phyloP scores from a whole-genome alignment of 2,113 vertebrate species.

The Tinamus guttatus region DNA sequence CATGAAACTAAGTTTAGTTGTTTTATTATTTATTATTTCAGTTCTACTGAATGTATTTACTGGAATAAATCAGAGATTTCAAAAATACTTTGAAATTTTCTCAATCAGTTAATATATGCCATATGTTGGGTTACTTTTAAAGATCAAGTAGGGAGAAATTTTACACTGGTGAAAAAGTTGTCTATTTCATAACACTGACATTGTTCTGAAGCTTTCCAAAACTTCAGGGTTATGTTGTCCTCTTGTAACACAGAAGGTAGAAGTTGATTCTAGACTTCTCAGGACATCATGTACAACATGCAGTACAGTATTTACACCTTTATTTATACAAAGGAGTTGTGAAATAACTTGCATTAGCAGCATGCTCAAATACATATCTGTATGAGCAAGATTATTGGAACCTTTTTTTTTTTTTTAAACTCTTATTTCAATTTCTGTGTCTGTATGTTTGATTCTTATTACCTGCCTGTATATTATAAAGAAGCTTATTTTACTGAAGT shows the following conservation, averaged over 20 bases:
- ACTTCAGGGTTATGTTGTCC: background rate
- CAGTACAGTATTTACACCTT: background rate
- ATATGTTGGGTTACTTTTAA: constrained; percentile 12
- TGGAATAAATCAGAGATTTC: constrained; percentile 64
- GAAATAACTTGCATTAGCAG: background rate
- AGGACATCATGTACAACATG: background rate
- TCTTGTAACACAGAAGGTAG: background rate
- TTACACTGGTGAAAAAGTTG: background rate
- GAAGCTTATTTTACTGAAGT: background rate
- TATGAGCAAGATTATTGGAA: background rate
- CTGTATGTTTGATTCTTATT: background rate
- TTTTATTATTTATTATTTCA: constrained; percentile 73
- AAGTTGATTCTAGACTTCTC: background rate
- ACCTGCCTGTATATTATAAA: background rate
- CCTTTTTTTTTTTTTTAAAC: background rate
- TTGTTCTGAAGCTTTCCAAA: background rate
- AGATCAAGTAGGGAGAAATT: background rate
- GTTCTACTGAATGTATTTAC: constrained; percentile 44
- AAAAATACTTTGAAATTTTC: constrained; percentile 56
- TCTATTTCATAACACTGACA: background rate
- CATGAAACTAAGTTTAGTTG: constrained; percentile 60
- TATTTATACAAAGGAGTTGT: background rate
- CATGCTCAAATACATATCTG: background rate
- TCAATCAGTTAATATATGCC: constrained; percentile 35
- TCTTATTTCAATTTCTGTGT: background rate